Conservation (phyloP, 2,888 invertebrate species). For the Steinernema carpocapsae region DNA sequence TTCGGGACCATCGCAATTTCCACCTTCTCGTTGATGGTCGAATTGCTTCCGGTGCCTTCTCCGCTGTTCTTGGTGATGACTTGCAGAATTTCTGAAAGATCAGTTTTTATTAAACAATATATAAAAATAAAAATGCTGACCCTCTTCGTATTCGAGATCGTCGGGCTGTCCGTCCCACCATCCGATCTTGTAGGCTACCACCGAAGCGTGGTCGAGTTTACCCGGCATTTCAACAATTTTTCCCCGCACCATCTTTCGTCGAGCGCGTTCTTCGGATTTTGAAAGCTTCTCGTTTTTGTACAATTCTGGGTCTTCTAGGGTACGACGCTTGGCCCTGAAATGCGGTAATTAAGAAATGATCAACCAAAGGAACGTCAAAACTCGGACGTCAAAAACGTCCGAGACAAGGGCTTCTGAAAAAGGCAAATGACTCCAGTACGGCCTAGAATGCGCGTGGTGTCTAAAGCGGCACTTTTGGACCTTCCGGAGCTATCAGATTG, state of each 20-base stretch:
- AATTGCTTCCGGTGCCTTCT: conserved; percentile 36
- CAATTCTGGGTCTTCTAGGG: conserved; percentile 81
- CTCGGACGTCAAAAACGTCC: background rate
- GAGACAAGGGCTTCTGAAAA: no score
- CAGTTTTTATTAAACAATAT: background rate
- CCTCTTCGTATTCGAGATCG: conserved; percentile 22
- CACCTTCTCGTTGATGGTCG: conserved; percentile 39
- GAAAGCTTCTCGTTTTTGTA: conserved; percentile 71
- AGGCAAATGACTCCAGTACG: no score
- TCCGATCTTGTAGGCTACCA: conserved; percentile 78
- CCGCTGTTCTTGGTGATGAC: background rate
- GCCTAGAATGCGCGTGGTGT: background rate
- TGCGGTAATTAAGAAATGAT: background rate
- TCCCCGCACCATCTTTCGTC: conserved; percentile 78
- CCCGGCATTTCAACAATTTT: conserved; percentile 82
- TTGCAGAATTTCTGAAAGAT: conserved; percentile 8
- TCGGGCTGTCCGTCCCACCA: conserved; percentile 41
- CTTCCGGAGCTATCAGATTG: no score
- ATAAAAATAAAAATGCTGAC: background rate
- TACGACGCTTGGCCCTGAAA: conserved; percentile 79
- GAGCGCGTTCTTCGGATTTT: conserved; percentile 72
- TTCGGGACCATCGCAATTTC: conserved; percentile 22
- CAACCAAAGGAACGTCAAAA: no score
- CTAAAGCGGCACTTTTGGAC: no score
- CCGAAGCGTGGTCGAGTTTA: conserved; percentile 85